phyloP scores from a whole-genome alignment of 2,888 invertebrate genomes.

The Macaria liturata region DNA sequence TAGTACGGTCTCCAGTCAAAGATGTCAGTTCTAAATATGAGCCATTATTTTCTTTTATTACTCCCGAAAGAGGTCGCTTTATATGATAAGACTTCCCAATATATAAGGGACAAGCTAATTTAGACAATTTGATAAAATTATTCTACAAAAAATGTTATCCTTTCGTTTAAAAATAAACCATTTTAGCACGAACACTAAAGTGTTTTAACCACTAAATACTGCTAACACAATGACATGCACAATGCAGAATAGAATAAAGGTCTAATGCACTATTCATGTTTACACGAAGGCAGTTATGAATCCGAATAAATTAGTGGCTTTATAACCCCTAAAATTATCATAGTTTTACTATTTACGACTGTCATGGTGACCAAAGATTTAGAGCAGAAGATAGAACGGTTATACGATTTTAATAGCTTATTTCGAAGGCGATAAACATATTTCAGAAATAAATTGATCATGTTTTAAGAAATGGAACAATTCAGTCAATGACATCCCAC shows the following conservation, averaged over 20 bases:
- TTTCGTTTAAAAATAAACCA: background rate
- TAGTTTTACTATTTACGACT: constrained; percentile 30
- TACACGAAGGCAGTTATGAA: constrained; percentile 17
- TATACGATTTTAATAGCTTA: background rate
- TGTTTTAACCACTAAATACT: background rate
- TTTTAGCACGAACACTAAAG: background rate
- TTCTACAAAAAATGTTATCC: too few relatives aligned
- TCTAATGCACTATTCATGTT: constrained; percentile 33
- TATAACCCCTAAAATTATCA: constrained; percentile 24
- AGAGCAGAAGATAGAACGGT: constrained; percentile 9
- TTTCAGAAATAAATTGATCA: too few relatives aligned
- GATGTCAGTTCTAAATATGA: too few relatives aligned
- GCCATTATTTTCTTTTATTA: too few relatives aligned
- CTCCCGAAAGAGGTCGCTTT: too few relatives aligned
- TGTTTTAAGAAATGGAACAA: too few relatives aligned
- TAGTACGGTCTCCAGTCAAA: too few relatives aligned
- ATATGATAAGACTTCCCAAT: too few relatives aligned
- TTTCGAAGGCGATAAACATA: too few relatives aligned
- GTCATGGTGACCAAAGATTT: constrained; percentile 19
- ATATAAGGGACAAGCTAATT: too few relatives aligned
- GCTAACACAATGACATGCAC: background rate
- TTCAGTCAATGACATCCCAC: too few relatives aligned
- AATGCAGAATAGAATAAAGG: constrained; percentile 1
- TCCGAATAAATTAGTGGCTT: constrained; percentile 22
- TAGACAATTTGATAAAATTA: too few relatives aligned